A percentile compares a stretch with the other conserved stretches of the same genome.
phyloP scores from a whole-genome alignment of 2,888 invertebrate species.

The Athetis lepigone region DNA sequence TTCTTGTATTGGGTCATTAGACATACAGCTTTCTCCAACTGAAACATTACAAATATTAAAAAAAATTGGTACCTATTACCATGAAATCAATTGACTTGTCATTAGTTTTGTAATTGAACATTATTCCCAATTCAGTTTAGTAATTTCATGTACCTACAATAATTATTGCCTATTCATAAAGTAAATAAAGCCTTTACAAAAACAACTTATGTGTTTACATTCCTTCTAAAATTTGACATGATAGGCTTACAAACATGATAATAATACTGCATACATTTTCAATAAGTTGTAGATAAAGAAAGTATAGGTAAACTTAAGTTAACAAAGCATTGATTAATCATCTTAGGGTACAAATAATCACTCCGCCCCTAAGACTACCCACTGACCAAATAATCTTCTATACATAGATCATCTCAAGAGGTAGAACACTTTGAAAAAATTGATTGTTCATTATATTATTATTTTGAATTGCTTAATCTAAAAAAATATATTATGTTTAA shows the following conservation, averaged over 20 bases:
- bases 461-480: no score
- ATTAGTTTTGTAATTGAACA: conserved; percentile 48
- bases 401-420: no score
- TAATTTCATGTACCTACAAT: conserved; percentile 31
- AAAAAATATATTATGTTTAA: background rate
- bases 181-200: conserved; percentile 26
- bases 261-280: no score
- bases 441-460: no score
- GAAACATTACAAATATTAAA: conserved; percentile 48
- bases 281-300: no score
- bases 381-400: no score
- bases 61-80: conserved; percentile 36
- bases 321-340: no score
- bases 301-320: no score
- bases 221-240: background rate
- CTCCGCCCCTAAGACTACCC: no score
- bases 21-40: conserved; percentile 80
- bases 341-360: no score
- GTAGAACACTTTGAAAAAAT: no score
- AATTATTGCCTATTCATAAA: conserved; percentile 23
- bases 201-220: background rate
- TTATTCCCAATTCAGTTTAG: conserved; percentile 26
- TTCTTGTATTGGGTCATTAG: conserved; percentile 67
- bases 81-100: conserved; percentile 36
- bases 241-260: no score